A percentile compares a stretch with the other conserved stretches of the same genome.
phyloP scores from a whole-genome alignment of 2,888 invertebrate species.

The Dermolepida albohirtum region DNA sequence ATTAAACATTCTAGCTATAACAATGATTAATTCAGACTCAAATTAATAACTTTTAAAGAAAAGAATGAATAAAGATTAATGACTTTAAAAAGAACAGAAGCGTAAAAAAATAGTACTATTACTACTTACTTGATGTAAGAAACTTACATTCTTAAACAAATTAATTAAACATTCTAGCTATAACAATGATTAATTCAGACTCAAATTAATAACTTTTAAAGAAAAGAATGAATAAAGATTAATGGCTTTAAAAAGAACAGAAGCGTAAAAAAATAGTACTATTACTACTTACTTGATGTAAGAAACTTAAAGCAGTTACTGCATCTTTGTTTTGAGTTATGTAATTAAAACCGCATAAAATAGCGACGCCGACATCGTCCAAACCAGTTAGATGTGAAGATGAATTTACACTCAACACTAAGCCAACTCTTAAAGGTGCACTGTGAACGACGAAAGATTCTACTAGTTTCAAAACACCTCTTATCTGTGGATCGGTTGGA shows the following conservation, averaged over 20 bases:
- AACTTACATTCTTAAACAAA: no score
- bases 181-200: no score
- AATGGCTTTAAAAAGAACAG: neutral
- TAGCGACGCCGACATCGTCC: conserved; percentile 82
- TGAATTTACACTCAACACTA: conserved; percentile 81
- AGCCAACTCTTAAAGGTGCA: conserved; percentile 89
- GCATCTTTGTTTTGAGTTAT: conserved; percentile 82
- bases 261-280: neutral
- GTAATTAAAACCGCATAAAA: conserved; percentile 92
- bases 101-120: no score
- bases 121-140: no score
- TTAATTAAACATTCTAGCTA: no score
- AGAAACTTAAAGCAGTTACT: conserved; percentile 83
- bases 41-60: no score
- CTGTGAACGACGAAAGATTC: conserved; percentile 93
- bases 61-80: no score
- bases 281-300: conserved; percentile 40
- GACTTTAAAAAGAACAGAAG: no score
- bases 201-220: no score
- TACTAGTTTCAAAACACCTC: conserved; percentile 83
- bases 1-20: no score
- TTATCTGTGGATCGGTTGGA: conserved; percentile 77
- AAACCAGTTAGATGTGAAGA: conserved; percentile 69
- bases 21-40: no score
- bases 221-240: conserved; percentile 8